Percentiles rank a stretch among this genome's conserved stretches.
These are phyloP conservation scores for Caenorhabditis briggsae DNA, from an alignment of 1,140 invertebrate genomes.

Conservation along the genomic window DNA sequence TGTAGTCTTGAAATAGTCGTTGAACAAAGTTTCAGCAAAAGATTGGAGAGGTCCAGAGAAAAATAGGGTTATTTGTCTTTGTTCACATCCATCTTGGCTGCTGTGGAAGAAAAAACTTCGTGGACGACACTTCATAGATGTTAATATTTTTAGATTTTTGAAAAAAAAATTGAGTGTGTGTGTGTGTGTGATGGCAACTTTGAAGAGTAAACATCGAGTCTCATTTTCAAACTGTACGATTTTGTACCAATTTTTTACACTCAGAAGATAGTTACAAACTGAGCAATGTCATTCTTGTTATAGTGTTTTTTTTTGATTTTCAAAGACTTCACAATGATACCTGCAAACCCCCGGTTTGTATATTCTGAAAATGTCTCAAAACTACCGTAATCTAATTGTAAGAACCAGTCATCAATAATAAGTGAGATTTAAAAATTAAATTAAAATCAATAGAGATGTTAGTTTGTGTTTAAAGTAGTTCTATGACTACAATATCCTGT, in stretches of 20 bases:
- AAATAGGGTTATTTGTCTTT: slow-evolving; percentile 21
- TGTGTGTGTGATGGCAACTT: neutral
- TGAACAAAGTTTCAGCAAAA: slow-evolving; percentile 25
- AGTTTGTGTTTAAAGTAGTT: no score
- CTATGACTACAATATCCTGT: no score
- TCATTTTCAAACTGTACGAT: neutral
- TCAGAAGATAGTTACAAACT: no score
- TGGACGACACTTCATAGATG: neutral
- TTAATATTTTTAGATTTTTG: slow-evolving; percentile 3
- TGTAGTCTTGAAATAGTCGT: neutral
- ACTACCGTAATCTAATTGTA: no score
- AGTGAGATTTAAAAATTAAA: no score
- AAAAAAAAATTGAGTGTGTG: neutral
- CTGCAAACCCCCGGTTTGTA: no score
- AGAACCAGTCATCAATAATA: no score
- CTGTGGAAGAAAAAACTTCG: neutral
- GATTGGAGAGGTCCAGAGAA: neutral
- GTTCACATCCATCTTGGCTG: neutral
- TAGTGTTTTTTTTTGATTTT: neutral
- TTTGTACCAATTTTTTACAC: neutral
- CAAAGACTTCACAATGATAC: no score
- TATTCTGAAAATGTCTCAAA: no score
- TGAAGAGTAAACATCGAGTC: neutral
- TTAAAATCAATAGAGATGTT: no score
- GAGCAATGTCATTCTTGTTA: no score